Evolutionary conservation across 2,888 invertebrate genomes (phyloP).

Genomic region (Alentia gelatinosa): DNA sequence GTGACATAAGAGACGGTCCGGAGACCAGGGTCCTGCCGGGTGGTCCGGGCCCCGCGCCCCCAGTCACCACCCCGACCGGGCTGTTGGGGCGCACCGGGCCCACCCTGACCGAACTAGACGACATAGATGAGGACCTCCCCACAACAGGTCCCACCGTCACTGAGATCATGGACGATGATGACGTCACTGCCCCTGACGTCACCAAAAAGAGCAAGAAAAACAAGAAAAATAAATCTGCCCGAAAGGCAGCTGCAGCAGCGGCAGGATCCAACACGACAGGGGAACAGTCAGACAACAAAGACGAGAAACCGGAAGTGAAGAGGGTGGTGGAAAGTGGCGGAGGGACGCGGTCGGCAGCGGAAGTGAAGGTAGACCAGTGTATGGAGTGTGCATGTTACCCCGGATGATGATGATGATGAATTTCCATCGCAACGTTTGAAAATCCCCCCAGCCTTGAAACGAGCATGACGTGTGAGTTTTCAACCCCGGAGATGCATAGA

Average conservation of each 20-base stretch:
- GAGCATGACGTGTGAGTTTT: too few relatives aligned
- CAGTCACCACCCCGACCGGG: not conserved
- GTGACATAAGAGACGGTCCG: not conserved
- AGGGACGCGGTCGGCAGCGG: not conserved
- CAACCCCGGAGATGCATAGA: too few relatives aligned
- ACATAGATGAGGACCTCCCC: not conserved
- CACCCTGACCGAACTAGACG: not conserved
- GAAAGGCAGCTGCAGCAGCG: not conserved
- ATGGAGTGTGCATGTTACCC: not conserved
- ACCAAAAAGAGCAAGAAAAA: not conserved
- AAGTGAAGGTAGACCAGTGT: slow-evolving; percentile 23
- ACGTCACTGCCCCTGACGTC: not conserved
- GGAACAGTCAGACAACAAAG: not conserved
- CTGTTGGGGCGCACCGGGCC: not conserved
- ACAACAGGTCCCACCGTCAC: not conserved
- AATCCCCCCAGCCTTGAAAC: too few relatives aligned
- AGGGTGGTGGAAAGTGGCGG: not conserved
- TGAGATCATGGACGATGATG: slow-evolving; percentile 43
- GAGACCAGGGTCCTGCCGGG: not conserved
- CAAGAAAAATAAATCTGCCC: not conserved
- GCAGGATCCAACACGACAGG: not conserved
- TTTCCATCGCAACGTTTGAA: too few relatives aligned
- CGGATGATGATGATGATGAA: too few relatives aligned
- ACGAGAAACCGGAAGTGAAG: not conserved
- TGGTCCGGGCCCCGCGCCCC: not conserved